Evolutionary conservation across 2,113 vertebrate species (phyloP).

Genomic region (Mormyrus lacerda): DNA sequence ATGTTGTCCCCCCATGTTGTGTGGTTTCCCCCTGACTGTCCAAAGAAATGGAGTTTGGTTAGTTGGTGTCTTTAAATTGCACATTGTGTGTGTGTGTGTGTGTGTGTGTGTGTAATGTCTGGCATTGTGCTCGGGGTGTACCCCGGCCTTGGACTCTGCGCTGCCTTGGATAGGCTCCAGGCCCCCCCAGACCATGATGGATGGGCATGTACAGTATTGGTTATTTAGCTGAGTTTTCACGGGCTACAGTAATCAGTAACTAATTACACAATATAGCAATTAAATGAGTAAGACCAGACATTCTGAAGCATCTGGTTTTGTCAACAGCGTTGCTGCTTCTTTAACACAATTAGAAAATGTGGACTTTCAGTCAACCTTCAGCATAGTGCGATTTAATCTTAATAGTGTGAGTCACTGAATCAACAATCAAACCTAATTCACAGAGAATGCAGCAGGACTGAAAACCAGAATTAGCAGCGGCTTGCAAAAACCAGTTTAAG

Average conservation of each 20-base stretch:
- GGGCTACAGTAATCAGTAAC: neutral
- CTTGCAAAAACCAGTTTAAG: neutral
- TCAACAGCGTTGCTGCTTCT: neutral
- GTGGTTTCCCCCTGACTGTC: neutral
- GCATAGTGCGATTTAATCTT: neutral
- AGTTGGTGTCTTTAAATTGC: neutral
- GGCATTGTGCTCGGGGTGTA: neutral
- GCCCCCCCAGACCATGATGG: neutral
- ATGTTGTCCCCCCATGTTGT: neutral
- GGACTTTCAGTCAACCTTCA: neutral
- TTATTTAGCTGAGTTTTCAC: neutral
- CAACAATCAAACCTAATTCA: neutral
- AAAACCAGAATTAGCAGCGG: neutral
- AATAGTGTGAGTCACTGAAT: neutral
- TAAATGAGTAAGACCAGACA: neutral
- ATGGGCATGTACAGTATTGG: neutral
- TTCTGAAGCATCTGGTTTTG: neutral
- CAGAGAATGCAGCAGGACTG: neutral
- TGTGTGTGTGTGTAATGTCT: neutral
- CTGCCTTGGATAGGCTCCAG: neutral
- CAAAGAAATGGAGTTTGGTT: neutral
- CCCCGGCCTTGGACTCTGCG: neutral
- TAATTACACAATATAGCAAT: neutral
- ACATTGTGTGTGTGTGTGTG: neutral
- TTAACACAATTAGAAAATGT: neutral